Conservation (phyloP, 2,888 invertebrate genomes). For the Ptycholaimellus sp. region DNA sequence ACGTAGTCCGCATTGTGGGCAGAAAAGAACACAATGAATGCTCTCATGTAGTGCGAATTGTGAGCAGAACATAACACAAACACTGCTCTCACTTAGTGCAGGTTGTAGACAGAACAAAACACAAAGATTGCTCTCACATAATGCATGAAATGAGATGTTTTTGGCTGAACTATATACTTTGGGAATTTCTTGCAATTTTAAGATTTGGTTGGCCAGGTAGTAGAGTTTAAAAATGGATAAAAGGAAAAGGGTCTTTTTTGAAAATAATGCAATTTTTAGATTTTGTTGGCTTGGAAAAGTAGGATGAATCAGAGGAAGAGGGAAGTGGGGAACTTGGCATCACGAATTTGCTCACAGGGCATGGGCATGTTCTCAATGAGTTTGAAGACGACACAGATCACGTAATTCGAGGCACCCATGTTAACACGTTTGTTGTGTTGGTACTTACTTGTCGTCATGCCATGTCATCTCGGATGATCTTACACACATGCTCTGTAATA, state of each 20-base stretch:
- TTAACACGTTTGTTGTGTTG: slow-evolving; percentile 95
- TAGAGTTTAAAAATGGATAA: background rate
- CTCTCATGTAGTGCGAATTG: too few species aligned
- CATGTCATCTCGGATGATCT: slow-evolving; percentile 95
- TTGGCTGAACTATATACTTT: too few species aligned
- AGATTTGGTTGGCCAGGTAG: background rate
- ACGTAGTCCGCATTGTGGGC: too few species aligned
- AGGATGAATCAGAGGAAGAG: too few species aligned
- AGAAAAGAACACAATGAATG: too few species aligned
- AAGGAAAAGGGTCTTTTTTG: background rate
- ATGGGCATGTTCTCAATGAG: slow-evolving; percentile 98
- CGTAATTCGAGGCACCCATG: slow-evolving; percentile 91
- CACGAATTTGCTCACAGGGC: slow-evolving; percentile 99
- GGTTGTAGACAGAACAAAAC: too few species aligned
- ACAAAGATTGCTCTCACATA: too few species aligned
- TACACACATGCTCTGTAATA: slow-evolving; percentile 61
- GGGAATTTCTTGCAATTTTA: background rate
- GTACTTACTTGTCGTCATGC: slow-evolving; percentile 96
- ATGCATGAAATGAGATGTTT: too few species aligned
- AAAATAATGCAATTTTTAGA: background rate
- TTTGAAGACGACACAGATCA: slow-evolving; percentile 99
- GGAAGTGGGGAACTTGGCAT: slow-evolving; percentile 72
- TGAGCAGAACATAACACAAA: too few species aligned
- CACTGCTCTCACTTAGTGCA: too few species aligned
- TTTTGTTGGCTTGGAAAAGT: too few species aligned